Evolutionary conservation across 2,797 vertebrate species (phyloP), one percentile per base, ranked within the genome.

Genomic region (Lepilemur ruficaudatus): DNA sequence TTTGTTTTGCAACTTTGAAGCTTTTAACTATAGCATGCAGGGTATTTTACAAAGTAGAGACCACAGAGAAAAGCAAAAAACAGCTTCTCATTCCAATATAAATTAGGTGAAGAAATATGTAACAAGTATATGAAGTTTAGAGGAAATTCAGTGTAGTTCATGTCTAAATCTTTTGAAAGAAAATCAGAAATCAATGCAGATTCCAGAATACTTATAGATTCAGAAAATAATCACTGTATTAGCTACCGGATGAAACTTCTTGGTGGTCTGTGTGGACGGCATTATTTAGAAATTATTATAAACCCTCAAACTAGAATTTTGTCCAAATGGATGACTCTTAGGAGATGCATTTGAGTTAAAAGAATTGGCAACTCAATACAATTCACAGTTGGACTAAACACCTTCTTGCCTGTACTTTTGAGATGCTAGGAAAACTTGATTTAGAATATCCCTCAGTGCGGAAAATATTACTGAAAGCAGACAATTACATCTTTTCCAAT

Each of bases 1-100:
- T 87, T 69, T 41, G 3, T 80, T 80, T 83, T 96, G 67, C 32
- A 94, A 63, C 55, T 90, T 86, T 41, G 28, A 95, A 65, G 14
- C 15, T 72, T 23, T 65, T 92, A 59, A 3, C 25, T 41, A 28
- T 55, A 87, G 4, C 23, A 79, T 32, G 15, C 43, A 63, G 9
- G 14, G 0, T 20, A 50, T 61, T 89, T 20, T 79, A 48, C 13
- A 90, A 55, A 79, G 25, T 35, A 75, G 52, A 90, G 23, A 43
- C 12, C 20, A 67, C 11, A 88, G n/a, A 50, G 25, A 72, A 7
- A 8, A 15, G 3, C 69, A 17, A 65, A 73, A 92, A 57, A 15
- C 7, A 65, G 1, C 4, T 69, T 82, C 18, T 9, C 17, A 48
- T 85, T 73, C 10, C n/a, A 80, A 3, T 65, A 46, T 72, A 81